Evolutionary conservation across 2,113 vertebrate species (phyloP), one percentile per base, ranked within the genome.

Genomic region (Macrotis lagotis): DNA sequence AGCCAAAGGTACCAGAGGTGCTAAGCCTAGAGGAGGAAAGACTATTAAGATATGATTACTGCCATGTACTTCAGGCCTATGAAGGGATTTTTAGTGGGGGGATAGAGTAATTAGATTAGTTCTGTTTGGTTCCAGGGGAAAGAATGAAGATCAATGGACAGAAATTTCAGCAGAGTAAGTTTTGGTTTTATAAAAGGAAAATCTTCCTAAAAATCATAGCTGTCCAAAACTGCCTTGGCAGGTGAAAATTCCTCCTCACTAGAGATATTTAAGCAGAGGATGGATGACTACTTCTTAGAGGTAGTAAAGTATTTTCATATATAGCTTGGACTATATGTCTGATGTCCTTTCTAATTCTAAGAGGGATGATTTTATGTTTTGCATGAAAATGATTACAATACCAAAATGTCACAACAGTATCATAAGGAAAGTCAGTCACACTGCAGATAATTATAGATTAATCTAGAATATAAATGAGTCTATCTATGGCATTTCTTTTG

Each of bases 401-500:
- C 25, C 24, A 28, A 26, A 59, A 31, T 31, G 28, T 59, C 53
- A 59, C 53, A 66, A 37, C 28, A 59, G 37, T 66, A n/a, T 66
- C 59, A 66, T 37, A 66, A 66, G 3, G 31, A 66, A 66, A 37
- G 11, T 66, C 12, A 66, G 88, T 89, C 97, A 51, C 90, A 90
- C 50, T 96, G 89, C 44, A 95, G 88, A 96, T 96, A 96, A 93
- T 24, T 50, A 3, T 92, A 49, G 91, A 50, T 0, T 88, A 91
- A 44, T 93, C 91, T 0, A 1, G 93, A 95, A 91, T 91, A 95
- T 11, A 0, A 3, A 95, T 11, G 0, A 3, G 93, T 55, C 1
- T 97, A 94, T 95, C 97, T 96, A 83, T 92, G 90, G 92, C 93
- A 28, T 3, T 48, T 0, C 44, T 95, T 92, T 52, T 25, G 95